phyloP scores from a whole-genome alignment of 1,140 invertebrate species.

The Trichonephila clavipes region DNA sequence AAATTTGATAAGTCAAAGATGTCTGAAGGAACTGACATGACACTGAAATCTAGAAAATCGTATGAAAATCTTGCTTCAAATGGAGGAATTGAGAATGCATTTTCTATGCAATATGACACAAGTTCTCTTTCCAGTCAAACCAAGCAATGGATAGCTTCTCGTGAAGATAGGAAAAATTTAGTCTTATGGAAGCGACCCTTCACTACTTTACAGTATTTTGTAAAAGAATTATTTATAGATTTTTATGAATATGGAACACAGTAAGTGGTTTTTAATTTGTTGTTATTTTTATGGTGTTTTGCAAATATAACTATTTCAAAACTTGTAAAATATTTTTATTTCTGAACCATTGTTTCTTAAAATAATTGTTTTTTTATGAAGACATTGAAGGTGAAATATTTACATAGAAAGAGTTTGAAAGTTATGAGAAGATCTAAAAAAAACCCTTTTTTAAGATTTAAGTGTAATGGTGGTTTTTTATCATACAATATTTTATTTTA shows the following conservation, averaged over 20 bases:
- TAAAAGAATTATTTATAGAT: slow-evolving; percentile 86
- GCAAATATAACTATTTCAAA: too few species aligned
- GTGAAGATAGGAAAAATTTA: slow-evolving; percentile 83
- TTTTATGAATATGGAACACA: slow-evolving; percentile 83
- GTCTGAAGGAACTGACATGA: slow-evolving; percentile 58
- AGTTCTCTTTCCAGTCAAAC: slow-evolving; percentile 56
- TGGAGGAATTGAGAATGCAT: slow-evolving; percentile 56
- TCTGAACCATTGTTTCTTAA: too few species aligned
- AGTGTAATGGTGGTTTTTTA: too few species aligned
- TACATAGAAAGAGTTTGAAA: too few species aligned
- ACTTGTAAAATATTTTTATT: too few species aligned
- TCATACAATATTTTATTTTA: too few species aligned
- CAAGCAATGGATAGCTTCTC: slow-evolving; percentile 47
- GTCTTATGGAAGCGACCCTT: slow-evolving; percentile 94
- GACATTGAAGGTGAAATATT: too few species aligned
- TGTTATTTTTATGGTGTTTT: too few species aligned
- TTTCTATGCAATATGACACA: slow-evolving; percentile 63
- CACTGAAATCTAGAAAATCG: slow-evolving; percentile 58
- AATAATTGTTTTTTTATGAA: too few species aligned
- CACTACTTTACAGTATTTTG: slow-evolving; percentile 91
- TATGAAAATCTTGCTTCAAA: slow-evolving; percentile 69
- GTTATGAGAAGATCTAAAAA: too few species aligned
- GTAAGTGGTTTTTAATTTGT: slow-evolving; percentile 77
- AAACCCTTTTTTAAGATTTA: too few species aligned
- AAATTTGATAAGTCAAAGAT: slow-evolving; percentile 73